phyloP scores from a whole-genome alignment of 2,113 vertebrate species.

The Laticauda laticaudata region DNA sequence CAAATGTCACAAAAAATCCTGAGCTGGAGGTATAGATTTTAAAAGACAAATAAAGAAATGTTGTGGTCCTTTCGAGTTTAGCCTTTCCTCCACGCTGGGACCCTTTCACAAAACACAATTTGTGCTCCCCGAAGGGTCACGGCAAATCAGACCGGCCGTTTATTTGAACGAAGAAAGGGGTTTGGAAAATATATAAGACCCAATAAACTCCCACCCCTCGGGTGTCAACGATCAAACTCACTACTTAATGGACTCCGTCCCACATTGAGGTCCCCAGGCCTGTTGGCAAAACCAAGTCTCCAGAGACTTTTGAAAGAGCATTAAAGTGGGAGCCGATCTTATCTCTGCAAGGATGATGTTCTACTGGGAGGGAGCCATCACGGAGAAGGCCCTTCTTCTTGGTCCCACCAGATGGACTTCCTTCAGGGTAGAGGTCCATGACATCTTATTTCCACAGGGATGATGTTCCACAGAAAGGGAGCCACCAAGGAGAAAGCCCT shows the following conservation, averaged over 20 bases:
- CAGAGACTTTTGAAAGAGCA: neutral
- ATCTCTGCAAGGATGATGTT: too few relatives aligned
- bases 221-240: neutral
- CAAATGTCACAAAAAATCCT: slow-evolving; percentile 70
- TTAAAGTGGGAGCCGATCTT: neutral
- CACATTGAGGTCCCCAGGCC: neutral
- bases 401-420: too few relatives aligned
- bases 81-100: slow-evolving; percentile 47
- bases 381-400: too few relatives aligned
- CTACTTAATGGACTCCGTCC: neutral
- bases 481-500: too few relatives aligned
- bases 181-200: slow-evolving; percentile 18
- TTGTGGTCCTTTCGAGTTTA: slow-evolving; percentile 47
- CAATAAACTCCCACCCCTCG: neutral
- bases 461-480: too few relatives aligned
- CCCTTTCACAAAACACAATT: neutral
- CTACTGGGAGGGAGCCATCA: too few relatives aligned
- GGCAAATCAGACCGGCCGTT: neutral
- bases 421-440: too few relatives aligned
- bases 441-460: too few relatives aligned
- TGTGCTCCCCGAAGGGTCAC: neutral
- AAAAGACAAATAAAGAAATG: slow-evolving; percentile 72
- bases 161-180: slow-evolving; percentile 3
- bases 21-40: slow-evolving; percentile 56
- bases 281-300: neutral